These are phyloP conservation scores for Limnephilus lunatus DNA, from an alignment of 2,888 invertebrate genomes.

Conservation along the genomic window DNA sequence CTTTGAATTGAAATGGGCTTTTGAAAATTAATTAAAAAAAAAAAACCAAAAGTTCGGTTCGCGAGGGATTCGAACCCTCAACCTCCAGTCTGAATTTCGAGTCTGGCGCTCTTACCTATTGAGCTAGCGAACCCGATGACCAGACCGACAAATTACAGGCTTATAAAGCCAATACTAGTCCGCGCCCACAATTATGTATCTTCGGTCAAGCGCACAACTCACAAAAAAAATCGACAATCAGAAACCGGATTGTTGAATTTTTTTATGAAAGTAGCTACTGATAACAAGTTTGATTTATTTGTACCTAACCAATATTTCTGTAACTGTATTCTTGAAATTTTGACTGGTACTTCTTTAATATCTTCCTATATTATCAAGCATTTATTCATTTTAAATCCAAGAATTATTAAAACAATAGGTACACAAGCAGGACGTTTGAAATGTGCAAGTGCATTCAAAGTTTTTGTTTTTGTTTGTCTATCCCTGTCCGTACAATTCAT, in stretches of 20 bases:
- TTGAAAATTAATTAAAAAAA: not conserved
- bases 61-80: slow-evolving; percentile 36
- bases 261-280: not conserved
- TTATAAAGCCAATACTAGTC: not conserved
- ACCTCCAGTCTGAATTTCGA: slow-evolving; percentile 35
- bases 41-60: not conserved
- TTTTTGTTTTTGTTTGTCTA: no score
- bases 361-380: no score
- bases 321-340: not conserved
- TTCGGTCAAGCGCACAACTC: not conserved
- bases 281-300: not conserved
- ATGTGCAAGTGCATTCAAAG: no score
- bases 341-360: not conserved
- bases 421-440: no score
- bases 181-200: not conserved
- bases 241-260: no score
- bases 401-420: no score
- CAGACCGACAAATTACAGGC: not conserved
- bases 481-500: no score
- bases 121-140: slow-evolving; percentile 28
- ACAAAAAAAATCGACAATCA: not conserved
- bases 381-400: no score
- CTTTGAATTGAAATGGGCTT: not conserved
- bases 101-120: slow-evolving; percentile 48
- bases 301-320: not conserved